These are phyloP conservation scores for Otolemur crassicaudatus DNA, from an alignment of 2,797 vertebrate species.

Conservation along the genomic window DNA sequence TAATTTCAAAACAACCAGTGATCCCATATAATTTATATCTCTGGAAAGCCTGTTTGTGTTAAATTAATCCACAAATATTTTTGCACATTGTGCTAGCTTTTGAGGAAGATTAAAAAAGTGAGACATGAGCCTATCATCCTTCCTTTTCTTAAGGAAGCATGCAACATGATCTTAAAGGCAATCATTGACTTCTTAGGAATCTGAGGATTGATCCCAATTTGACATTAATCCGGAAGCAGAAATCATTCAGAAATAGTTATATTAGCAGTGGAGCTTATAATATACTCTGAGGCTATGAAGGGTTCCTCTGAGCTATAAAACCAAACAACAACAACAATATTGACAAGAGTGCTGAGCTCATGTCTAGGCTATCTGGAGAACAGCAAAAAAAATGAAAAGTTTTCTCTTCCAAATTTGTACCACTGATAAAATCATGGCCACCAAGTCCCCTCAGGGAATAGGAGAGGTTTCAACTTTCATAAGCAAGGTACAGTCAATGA, in stretches of 20 bases:
- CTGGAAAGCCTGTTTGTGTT: neutral
- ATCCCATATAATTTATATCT: neutral
- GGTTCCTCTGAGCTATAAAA: slow-evolving; percentile 15
- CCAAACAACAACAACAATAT: neutral
- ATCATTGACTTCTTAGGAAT: neutral
- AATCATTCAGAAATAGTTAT: neutral
- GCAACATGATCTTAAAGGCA: neutral
- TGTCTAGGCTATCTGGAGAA: neutral
- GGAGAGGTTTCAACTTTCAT: slow-evolving; percentile 65
- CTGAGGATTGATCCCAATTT: neutral
- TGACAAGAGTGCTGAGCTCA: neutral
- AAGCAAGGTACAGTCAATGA: slow-evolving; percentile 34
- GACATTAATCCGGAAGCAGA: neutral
- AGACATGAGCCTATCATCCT: neutral
- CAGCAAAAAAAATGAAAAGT: neutral
- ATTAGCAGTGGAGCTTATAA: neutral
- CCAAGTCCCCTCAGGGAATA: slow-evolving; percentile 27
- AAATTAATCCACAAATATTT: neutral
- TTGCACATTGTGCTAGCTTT: neutral
- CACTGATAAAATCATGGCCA: neutral
- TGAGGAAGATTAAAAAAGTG: neutral
- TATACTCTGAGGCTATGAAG: neutral
- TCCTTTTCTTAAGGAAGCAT: neutral
- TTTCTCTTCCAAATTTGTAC: slow-evolving; percentile 14
- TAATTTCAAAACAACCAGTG: neutral